Base-by-base conservation (phyloP, 2,888 invertebrate species). In the Spilosoma lubricipeda region DNA sequence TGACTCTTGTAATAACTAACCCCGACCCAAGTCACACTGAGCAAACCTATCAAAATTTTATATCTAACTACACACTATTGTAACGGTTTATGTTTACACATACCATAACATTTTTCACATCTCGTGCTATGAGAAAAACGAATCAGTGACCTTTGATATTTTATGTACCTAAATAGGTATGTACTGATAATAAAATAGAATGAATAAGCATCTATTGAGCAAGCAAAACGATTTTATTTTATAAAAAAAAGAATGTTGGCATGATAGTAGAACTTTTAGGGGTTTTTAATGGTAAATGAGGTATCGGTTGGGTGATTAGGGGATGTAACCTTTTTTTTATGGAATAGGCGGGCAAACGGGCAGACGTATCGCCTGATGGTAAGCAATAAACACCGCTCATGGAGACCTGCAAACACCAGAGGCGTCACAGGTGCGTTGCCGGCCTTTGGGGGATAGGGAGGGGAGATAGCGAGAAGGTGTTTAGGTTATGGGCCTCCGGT, bases 41-140 rank as follows among this genome's bases (percentile, higher is more conserved):
- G 30, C 45, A 67, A 45, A 27, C 42, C 67, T 45, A 67, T 48
- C 67, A 67, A 67, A 67, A 63, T 2, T 67, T 45, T 48, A 67
- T 45, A 67, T 67, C 45, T 18, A 45, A 45, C 18, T 30, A 45
- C 39, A 67, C 45, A 67, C 8, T 27, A 30, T 15, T 30, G 2
- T 45, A 30, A 67, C 27, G 42, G 45, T 67, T 48, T n/a, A 27
- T 20, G 30, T 45, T 27, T 45, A 39, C 39, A 39, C 39, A 65
- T 23, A 39, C 65, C 5, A 36, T 39, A 11, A 23, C 18, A 36
- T n/a, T 36, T 30, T 27, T 36, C 23, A 56, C 52, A 56, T n/a
- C 52, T 23, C 52, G 11, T 56, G 3, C 52, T n/a, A 56, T 56
- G 11, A 11, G 52, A 56, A 56, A 56, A 56, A 36, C 65, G 36